Evolutionary conservation across 2,113 vertebrate species (phyloP), one percentile per base, ranked within the genome.

Genomic region (Parus major): DNA sequence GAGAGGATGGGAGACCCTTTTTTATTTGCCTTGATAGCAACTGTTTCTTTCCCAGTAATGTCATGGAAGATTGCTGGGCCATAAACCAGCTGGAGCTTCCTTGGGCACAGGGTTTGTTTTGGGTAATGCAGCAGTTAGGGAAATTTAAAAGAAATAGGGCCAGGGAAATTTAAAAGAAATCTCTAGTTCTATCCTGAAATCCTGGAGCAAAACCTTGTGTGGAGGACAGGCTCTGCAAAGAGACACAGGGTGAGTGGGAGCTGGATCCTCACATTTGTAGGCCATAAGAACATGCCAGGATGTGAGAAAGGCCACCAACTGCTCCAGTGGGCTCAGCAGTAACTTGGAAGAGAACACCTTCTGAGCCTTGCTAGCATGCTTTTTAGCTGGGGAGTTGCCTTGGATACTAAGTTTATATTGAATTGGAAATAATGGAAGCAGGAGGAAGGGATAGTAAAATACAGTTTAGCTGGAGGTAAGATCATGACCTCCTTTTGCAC

Each of bases 41-140:
- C 20, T 42, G 8, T 53, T 66, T 79, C 18, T 35, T 82, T 61
- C 44, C 20, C 60, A 49, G 23, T 19, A 44, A 33, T 1, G 2
- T 19, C 12, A 3, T 14, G 8, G 33, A 82, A 66, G 4, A 0
- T 15, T 85, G 36, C 15, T 41, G 59, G 42, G 33, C 29, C 41
- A 10, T 31, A 77, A 80, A 72, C 15, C 10, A 35, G 44, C 39
- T 5, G 3, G 16, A 68, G 12, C 42, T 46, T 68, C 39, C 55
- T 55, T 1, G 1, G 28, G 36, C n/a, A 18, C 35, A 10, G 41
- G 60, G 29, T 31, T 90, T 76, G 12, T 23, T 92, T 86, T 31
- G 29, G 55, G 35, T 18, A 53, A 24, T 0, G 0, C 42, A 69
- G 35, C 27, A 25, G 23, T 21, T 0, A 1, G 70, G 23, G 7